Evolutionary conservation across 2,797 vertebrate genomes (phyloP).

Genomic region (Pitangus sulphuratus): DNA sequence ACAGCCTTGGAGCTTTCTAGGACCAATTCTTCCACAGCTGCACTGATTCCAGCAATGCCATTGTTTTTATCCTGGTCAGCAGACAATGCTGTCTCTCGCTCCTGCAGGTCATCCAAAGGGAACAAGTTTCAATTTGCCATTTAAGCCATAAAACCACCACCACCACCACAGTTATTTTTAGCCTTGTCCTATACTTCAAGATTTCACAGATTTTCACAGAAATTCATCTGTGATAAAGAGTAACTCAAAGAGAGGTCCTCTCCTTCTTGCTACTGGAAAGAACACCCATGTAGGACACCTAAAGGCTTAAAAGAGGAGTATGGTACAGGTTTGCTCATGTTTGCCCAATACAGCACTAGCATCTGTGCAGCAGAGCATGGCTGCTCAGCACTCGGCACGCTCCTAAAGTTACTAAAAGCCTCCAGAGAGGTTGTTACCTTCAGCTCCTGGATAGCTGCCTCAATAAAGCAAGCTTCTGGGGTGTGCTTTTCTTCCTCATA

Average conservation of each 20-base stretch:
- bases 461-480: slow-evolving; percentile 86
- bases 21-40: slow-evolving; percentile 82
- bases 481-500: slow-evolving; percentile 84
- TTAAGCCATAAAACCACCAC: neutral
- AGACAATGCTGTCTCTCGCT: slow-evolving; percentile 84
- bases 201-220: neutral
- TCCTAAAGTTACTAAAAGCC: neutral
- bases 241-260: neutral
- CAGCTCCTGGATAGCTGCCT: slow-evolving; percentile 86
- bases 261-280: neutral
- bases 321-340: neutral
- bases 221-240: neutral
- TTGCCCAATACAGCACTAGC: neutral
- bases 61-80: slow-evolving; percentile 62
- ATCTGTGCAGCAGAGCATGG: neutral
- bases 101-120: slow-evolving; percentile 73
- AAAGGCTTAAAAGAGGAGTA: neutral
- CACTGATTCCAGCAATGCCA: slow-evolving; percentile 28
- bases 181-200: neutral
- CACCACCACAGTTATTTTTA: neutral
- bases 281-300: neutral
- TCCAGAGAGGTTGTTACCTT: slow-evolving; percentile 72
- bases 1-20: slow-evolving; percentile 75
- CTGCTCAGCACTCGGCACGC: neutral
- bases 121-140: neutral